Evolutionary conservation across 2,888 invertebrate species (phyloP).

Genomic region (Stenotaenia linearis): DNA sequence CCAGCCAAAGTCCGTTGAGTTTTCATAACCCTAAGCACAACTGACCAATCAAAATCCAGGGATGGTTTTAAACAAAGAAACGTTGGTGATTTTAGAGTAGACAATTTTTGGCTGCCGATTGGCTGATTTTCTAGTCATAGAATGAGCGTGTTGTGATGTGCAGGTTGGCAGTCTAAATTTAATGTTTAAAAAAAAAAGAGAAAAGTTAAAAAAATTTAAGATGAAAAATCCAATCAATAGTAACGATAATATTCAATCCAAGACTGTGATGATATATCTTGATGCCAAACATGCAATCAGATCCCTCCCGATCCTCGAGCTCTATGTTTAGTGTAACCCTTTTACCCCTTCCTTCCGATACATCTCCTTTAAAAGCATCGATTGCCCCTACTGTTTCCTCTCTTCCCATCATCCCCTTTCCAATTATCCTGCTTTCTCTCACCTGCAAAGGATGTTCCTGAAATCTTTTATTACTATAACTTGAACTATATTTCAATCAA

Average conservation of each 20-base stretch:
- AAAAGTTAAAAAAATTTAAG: background rate
- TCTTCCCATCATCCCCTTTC: background rate
- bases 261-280: constrained; percentile 29
- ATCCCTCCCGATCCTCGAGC: background rate
- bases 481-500: constrained; percentile 23
- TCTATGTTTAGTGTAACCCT: background rate
- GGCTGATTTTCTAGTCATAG: constrained; percentile 19
- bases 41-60: constrained; percentile 8
- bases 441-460: constrained; percentile 26
- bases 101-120: constrained; percentile 19
- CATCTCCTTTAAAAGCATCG: background rate
- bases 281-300: constrained; percentile 33
- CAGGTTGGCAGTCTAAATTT: constrained; percentile 21
- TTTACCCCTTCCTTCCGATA: background rate
- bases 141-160: constrained; percentile 13
- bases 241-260: constrained; percentile 11
- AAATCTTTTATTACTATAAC: constrained; percentile 26
- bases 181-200: background rate
- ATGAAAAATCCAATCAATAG: background rate
- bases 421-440: background rate
- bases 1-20: constrained; percentile 1
- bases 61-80: background rate
- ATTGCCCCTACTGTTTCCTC: background rate
- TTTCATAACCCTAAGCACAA: background rate
- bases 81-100: background rate